Evolutionary conservation across 1,140 invertebrate genomes (phyloP).

Genomic region (Phymorhynchus buccinoides): DNA sequence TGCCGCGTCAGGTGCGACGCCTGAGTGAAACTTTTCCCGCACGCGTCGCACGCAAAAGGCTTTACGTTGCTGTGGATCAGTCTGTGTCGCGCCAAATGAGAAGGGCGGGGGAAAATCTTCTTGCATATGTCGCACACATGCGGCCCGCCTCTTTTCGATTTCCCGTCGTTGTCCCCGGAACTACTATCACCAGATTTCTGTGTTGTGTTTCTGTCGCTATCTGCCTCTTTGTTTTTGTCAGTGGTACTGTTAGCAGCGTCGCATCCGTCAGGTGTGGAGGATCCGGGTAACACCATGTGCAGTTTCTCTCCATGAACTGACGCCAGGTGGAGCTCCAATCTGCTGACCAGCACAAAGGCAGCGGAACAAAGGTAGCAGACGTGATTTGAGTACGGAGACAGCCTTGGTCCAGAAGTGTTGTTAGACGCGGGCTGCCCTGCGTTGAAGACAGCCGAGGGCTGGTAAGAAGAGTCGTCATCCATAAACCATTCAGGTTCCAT

Average conservation of each 20-base stretch:
- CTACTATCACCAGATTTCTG: no score
- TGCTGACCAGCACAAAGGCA: slow-evolving; percentile 1
- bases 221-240: neutral
- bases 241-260: neutral
- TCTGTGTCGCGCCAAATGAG: neutral
- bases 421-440: neutral
- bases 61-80: neutral
- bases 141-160: no score
- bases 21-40: neutral
- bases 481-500: no score
- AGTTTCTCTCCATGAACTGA: neutral
- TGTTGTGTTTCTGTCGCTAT: neutral
- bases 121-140: neutral
- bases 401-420: neutral
- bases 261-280: neutral
- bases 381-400: neutral
- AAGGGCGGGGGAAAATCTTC: neutral
- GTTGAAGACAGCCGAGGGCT: no score
- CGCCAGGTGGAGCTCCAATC: neutral
- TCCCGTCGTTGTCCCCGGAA: no score
- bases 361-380: neutral
- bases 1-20: neutral
- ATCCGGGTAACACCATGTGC: neutral
- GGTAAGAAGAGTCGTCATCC: no score
- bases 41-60: neutral